Base-by-base conservation (phyloP, 2,113 vertebrate species). In the Uropsilus gracilis region DNA sequence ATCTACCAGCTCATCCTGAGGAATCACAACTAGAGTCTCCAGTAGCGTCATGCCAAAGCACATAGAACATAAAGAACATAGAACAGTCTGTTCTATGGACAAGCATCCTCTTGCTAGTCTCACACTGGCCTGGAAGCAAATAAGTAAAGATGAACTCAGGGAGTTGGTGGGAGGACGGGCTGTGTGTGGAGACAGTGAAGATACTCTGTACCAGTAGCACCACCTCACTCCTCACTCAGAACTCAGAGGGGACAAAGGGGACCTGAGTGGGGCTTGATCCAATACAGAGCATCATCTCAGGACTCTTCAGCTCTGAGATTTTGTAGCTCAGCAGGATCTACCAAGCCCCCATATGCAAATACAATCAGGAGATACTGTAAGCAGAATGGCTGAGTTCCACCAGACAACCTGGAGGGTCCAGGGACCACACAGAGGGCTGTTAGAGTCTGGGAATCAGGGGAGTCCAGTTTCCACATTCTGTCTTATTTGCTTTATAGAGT, bases 141-240 rank as follows among this genome's bases (percentile, higher is more conserved):
- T 0, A 0, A 8, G 11, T 50, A 17, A 12, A 12, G 11, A 32
- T 1, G 2, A n/a, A 11, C 3, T 4, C 8, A 2, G 1, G 18
- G 44, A n/a, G 16, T 1, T 18, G 4, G 16, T 42, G 9, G 34
- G 2, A 73, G 26, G 46, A 14, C 0, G 28, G 42, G 50, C 16
- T 2, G 11, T 9, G 42, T 1, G 5, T 3, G 9, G 16, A 76
- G 32, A 57, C 8, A 34, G 48, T 57, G 14, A 22, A 46, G 30
- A 77, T 24, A 44, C 0, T 5, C 55, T 5, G 0, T n/a, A n/a
- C n/a, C 14, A 10, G 3, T 22, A 26, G 4, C 11, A 32, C 26
- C 32, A 11, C 32, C n/a, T 63, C 3, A 18, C 18, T 42, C 1
- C 44, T 32, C 59, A 61, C 11, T 32, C 2, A 1, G 18, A 34